phyloP scores from a whole-genome alignment of 1,140 invertebrate species.

The Ceratosolen solmsi region DNA sequence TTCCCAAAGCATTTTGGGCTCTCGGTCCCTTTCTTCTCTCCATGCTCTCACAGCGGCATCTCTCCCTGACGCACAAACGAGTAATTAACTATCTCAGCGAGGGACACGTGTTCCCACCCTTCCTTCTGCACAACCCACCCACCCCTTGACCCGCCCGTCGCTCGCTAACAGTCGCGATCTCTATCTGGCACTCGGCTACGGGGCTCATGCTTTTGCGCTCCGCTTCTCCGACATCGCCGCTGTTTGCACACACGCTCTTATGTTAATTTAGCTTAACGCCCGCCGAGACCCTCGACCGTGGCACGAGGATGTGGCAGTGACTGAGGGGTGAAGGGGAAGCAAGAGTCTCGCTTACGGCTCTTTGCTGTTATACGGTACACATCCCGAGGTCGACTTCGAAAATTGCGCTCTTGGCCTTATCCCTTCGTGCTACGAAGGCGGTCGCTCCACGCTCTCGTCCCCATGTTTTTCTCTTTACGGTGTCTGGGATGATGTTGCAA shows the following conservation, averaged over 20 bases:
- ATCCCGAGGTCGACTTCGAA: slow-evolving; percentile 23
- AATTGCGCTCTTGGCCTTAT: slow-evolving; percentile 30
- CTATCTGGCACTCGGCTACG: slow-evolving; percentile 45
- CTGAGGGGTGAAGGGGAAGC: not conserved
- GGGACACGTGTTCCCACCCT: slow-evolving; percentile 68
- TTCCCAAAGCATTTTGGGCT: slow-evolving; percentile 13
- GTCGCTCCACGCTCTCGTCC: not conserved
- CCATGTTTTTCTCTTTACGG: slow-evolving; percentile 19
- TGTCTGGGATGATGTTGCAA: slow-evolving; percentile 3
- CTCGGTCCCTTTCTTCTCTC: slow-evolving; percentile 44
- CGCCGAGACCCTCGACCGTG: slow-evolving; percentile 56
- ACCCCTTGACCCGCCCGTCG: slow-evolving; percentile 10
- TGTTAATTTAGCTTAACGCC: slow-evolving; percentile 73
- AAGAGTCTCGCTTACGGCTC: slow-evolving; percentile 18
- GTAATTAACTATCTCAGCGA: slow-evolving; percentile 72
- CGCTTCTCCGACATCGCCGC: slow-evolving; percentile 50
- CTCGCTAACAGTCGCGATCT: slow-evolving; percentile 48
- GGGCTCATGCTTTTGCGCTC: slow-evolving; percentile 45
- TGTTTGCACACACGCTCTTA: slow-evolving; percentile 74
- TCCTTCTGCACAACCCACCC: slow-evolving; percentile 37
- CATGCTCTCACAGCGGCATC: slow-evolving; percentile 49
- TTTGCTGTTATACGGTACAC: not conserved
- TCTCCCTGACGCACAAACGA: slow-evolving; percentile 68
- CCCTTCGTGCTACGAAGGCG: not conserved
- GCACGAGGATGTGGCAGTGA: not conserved